Evolutionary conservation across 2,797 vertebrate species (phyloP).

Genomic region (Falco rusticolus): DNA sequence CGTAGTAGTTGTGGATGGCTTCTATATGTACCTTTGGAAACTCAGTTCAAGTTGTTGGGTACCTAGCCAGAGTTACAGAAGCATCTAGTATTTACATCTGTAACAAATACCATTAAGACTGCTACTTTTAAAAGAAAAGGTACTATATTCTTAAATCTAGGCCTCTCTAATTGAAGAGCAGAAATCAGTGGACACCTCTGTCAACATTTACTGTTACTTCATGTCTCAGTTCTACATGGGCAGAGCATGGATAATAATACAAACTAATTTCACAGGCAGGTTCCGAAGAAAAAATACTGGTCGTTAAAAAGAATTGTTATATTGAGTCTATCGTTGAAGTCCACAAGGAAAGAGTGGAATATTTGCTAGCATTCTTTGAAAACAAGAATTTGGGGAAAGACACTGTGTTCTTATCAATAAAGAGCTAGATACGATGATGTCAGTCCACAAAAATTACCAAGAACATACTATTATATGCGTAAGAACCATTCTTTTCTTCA

Average conservation of each 20-base stretch:
- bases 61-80: not conserved
- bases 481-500: not conserved
- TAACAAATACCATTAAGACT: not conserved
- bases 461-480: not conserved
- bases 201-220: not conserved
- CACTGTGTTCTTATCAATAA: not conserved
- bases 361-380: not conserved
- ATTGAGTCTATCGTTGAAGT: not conserved
- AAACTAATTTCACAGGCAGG: not conserved
- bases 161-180: not conserved
- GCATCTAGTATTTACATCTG: not conserved
- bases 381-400: not conserved
- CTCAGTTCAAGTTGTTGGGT: not conserved
- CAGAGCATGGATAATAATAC: not conserved
- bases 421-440: not conserved
- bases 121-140: not conserved
- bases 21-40: not conserved
- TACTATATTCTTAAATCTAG: not conserved
- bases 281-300: not conserved
- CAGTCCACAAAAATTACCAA: not conserved
- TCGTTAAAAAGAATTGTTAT: not conserved
- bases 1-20: not conserved
- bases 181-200: not conserved
- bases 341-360: not conserved
- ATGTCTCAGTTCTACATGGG: not conserved